phyloP scores from a whole-genome alignment of 37 sponge, comb jelly and placozoan species.

The Geodia barretti region DNA sequence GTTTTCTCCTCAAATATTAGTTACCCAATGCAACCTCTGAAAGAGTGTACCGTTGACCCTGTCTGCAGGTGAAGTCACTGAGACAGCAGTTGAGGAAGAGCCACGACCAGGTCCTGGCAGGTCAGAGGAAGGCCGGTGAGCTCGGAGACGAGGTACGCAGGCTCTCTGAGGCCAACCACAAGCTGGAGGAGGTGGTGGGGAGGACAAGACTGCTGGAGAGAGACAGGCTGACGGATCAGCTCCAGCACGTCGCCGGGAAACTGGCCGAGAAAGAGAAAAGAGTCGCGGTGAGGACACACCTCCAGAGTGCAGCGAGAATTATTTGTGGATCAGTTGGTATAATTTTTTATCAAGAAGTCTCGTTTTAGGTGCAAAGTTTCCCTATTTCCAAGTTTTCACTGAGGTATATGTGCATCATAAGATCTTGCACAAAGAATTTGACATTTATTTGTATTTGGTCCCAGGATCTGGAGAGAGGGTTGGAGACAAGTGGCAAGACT shows the following conservation, averaged over 20 bases:
- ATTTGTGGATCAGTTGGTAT: no score
- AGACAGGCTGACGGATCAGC: slow-evolving; percentile 24
- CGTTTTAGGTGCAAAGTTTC: no score
- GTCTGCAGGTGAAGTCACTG: slow-evolving; percentile 17
- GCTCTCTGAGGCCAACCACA: slow-evolving; percentile 35
- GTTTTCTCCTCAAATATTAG: no score
- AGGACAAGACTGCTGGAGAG: slow-evolving; percentile 51
- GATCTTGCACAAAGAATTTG: not conserved
- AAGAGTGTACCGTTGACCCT: not conserved
- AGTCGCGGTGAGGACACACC: slow-evolving; percentile 38
- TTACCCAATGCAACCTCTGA: not conserved
- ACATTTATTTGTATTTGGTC: not conserved
- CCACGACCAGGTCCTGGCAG: slow-evolving; percentile 14
- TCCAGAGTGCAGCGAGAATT: not conserved
- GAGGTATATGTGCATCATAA: not conserved
- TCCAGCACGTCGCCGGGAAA: slow-evolving; percentile 11
- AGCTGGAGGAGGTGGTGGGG: slow-evolving; percentile 29
- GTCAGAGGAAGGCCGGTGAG: slow-evolving; percentile 25
- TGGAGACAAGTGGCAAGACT: slow-evolving; percentile 18
- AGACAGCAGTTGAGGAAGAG: slow-evolving; percentile 33
- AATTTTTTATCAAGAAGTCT: no score
- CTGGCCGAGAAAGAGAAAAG: slow-evolving; percentile 32
- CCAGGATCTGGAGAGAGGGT: slow-evolving; percentile 42
- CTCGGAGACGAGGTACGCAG: slow-evolving; percentile 10
- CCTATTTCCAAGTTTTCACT: no score